phyloP scores from a whole-genome alignment of 2,113 vertebrate species.

The Menura novaehollandiae region DNA sequence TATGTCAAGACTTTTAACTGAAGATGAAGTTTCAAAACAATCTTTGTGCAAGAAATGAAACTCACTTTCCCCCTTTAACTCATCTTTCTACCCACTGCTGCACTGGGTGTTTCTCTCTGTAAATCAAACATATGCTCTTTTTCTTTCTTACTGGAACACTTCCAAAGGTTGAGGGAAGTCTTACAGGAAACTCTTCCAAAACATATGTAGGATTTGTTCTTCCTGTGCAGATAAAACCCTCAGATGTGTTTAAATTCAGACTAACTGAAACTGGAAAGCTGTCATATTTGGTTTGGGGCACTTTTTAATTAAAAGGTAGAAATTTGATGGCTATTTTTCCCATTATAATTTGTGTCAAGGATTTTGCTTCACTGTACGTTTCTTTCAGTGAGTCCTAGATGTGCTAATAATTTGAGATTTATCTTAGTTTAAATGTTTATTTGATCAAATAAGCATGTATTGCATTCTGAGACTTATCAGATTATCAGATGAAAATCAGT shows the following conservation, averaged over 20 bases:
- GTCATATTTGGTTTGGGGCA: background rate
- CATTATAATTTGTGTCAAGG: background rate
- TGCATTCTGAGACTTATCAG: background rate
- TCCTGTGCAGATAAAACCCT: conserved; percentile 6
- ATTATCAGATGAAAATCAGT: background rate
- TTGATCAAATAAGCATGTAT: background rate
- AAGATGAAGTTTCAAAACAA: background rate
- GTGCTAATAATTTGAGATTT: background rate
- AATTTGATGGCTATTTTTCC: background rate
- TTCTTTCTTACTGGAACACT: conserved; percentile 1
- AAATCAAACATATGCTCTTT: background rate
- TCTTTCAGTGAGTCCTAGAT: background rate
- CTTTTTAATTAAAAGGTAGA: background rate
- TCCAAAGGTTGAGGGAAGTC: conserved; percentile 13
- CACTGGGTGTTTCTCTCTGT: background rate
- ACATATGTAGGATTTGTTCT: conserved; percentile 25
- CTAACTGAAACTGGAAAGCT: background rate
- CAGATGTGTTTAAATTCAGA: background rate
- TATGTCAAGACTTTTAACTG: background rate
- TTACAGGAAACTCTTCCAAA: conserved; percentile 52
- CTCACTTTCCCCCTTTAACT: background rate
- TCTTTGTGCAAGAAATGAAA: background rate
- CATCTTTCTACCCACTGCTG: background rate
- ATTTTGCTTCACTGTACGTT: background rate
- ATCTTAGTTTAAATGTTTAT: background rate